These are phyloP conservation scores for Troides aeacus DNA, from an alignment of 2,888 invertebrate genomes.

Conservation along the genomic window DNA sequence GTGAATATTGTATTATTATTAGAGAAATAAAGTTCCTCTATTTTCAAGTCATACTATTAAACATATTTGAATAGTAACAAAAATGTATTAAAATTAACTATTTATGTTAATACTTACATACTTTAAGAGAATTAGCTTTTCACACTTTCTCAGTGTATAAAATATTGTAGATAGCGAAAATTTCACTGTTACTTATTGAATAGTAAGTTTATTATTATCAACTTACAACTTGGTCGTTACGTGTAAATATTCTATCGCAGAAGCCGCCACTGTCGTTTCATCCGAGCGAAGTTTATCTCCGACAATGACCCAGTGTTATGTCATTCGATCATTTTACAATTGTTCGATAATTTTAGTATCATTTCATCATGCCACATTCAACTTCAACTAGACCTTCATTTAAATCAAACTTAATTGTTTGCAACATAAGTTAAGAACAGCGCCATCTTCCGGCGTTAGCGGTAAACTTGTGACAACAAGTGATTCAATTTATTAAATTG, in stretches of 20 bases:
- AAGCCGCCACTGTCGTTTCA: not conserved
- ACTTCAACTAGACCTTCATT: not conserved
- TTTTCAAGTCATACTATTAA: no score
- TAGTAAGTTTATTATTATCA: not conserved
- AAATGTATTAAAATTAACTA: no score
- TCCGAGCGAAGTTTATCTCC: conserved; percentile 12
- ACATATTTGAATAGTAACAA: no score
- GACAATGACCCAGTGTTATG: conserved; percentile 23
- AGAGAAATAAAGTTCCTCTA: no score
- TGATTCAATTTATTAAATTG: no score
- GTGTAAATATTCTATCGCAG: conserved; percentile 5
- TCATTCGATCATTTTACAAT: conserved; percentile 11
- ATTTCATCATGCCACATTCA: conserved; percentile 14
- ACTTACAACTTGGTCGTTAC: conserved; percentile 11
- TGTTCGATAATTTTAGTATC: conserved; percentile 14
- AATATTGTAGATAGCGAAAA: no score
- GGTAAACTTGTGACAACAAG: not conserved
- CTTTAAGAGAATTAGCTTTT: no score
- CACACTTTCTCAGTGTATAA: no score
- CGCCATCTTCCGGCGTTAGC: conserved; percentile 2
- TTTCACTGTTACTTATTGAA: no score
- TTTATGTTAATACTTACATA: no score
- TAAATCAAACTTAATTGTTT: no score
- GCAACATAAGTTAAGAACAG: not conserved
- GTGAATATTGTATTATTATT: no score